Evolutionary conservation across 2,797 vertebrate genomes (phyloP).

Genomic region (Dipus sagitta): DNA sequence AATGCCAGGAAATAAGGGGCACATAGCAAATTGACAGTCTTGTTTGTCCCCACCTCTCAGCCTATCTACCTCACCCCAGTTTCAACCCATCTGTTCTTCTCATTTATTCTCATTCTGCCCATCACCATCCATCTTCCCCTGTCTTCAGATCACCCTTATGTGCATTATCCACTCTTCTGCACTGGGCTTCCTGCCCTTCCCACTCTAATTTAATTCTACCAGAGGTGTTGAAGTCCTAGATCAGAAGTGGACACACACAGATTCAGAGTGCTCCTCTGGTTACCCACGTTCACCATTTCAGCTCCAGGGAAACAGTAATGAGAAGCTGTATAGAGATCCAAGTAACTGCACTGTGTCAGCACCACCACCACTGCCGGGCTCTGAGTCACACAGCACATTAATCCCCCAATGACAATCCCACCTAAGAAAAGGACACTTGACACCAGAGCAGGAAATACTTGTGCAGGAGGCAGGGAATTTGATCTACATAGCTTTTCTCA

Average conservation of each 20-base stretch:
- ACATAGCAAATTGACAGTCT: background rate
- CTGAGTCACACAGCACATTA: background rate
- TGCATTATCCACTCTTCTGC: background rate
- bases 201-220: background rate
- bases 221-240: background rate
- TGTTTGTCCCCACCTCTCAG: too few relatives aligned
- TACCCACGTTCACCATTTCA: background rate
- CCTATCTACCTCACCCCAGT: background rate
- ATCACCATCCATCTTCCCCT: background rate
- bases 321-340: background rate
- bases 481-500: constrained; percentile 52
- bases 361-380: background rate
- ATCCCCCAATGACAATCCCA: constrained; percentile 65
- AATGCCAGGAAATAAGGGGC: background rate
- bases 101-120: background rate
- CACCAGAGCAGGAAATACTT: constrained; percentile 75
- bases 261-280: background rate
- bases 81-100: constrained; percentile 16
- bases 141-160: background rate
- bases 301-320: background rate
- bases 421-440: constrained; percentile 69
- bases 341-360: constrained; percentile 40
- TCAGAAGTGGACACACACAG: background rate
- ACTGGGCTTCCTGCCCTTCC: background rate
- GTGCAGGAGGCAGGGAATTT: constrained; percentile 57